Percentiles rank a stretch among this genome's conserved stretches.
Conservation (phyloP, 2,888 invertebrate species). For the Cheilosia grossa region DNA sequence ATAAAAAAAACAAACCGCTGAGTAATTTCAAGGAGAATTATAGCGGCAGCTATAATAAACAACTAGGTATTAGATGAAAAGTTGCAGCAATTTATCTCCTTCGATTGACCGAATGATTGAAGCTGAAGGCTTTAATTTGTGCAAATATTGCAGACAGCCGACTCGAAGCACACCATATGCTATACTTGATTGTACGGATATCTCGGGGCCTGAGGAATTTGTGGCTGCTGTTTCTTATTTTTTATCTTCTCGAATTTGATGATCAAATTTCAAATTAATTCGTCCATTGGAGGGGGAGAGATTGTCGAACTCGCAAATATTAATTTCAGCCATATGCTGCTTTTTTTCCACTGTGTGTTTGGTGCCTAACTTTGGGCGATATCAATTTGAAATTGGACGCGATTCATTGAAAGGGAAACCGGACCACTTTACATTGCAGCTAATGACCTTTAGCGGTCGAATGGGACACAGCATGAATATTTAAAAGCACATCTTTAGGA, state of each 20-base stretch:
- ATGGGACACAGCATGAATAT: too few species aligned
- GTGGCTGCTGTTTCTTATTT: slow-evolving; percentile 2
- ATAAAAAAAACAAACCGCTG: slow-evolving; percentile 37
- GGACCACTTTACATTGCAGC: not conserved
- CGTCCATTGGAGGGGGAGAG: not conserved
- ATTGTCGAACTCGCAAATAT: not conserved
- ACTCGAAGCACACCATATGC: slow-evolving; percentile 37
- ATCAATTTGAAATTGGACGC: not conserved
- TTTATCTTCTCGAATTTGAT: not conserved
- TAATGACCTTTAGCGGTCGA: too few species aligned
- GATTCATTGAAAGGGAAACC: too few species aligned
- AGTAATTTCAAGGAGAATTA: slow-evolving; percentile 53
- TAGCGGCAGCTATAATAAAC: slow-evolving; percentile 35
- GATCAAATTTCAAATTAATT: slow-evolving; percentile 53
- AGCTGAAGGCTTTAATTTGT: slow-evolving; percentile 49
- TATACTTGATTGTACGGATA: slow-evolving; percentile 24
- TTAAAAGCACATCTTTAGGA: too few species aligned
- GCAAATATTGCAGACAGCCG: slow-evolving; percentile 32
- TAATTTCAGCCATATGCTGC: slow-evolving; percentile 1
- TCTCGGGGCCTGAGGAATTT: slow-evolving; percentile 22
- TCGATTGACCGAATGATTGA: slow-evolving; percentile 45
- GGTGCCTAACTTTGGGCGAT: not conserved
- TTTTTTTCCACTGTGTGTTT: not conserved
- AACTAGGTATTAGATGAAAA: slow-evolving; percentile 23
- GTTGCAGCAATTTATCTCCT: slow-evolving; percentile 43